These are phyloP conservation scores for Eristalis tenax DNA, from an alignment of 2,888 invertebrate genomes.

Conservation along the genomic window DNA sequence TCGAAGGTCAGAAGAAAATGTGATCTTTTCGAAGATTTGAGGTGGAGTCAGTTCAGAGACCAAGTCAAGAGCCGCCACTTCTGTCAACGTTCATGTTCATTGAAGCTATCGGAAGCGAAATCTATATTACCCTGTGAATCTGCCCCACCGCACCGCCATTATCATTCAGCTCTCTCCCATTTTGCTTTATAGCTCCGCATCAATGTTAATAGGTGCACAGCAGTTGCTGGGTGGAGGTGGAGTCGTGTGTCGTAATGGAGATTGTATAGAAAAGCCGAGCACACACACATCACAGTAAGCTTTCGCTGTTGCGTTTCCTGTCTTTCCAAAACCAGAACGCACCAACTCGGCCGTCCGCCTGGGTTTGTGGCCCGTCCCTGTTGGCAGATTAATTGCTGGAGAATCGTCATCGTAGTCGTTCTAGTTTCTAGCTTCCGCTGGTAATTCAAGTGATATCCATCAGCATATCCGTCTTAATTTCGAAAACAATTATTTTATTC, in stretches of 20 bases:
- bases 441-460: constrained; percentile 54
- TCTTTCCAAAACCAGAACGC: not conserved
- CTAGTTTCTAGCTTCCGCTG: constrained; percentile 50
- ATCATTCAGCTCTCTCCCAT: constrained; percentile 21
- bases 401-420: not conserved
- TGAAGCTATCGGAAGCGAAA: not conserved
- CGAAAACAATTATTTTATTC: constrained; percentile 55
- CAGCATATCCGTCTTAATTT: constrained; percentile 51
- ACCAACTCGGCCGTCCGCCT: constrained; percentile 25
- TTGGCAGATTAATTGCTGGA: constrained; percentile 43
- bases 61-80: not conserved
- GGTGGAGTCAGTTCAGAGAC: no score
- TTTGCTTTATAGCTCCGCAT: constrained; percentile 58
- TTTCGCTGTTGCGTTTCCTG: constrained; percentile 50
- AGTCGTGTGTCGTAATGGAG: not conserved
- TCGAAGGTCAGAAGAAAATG: not conserved
- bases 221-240: not conserved
- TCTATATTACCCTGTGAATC: not conserved
- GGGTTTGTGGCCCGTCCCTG: not conserved
- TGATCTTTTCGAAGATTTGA: no score
- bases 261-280: not conserved
- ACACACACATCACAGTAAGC: not conserved
- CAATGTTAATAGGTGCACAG: constrained; percentile 27
- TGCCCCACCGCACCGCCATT: constrained; percentile 22
- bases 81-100: not conserved